Evolutionary conservation across 2,888 invertebrate species (phyloP), one percentile per base, ranked within the genome.

Genomic region (Tinea trinotella): DNA sequence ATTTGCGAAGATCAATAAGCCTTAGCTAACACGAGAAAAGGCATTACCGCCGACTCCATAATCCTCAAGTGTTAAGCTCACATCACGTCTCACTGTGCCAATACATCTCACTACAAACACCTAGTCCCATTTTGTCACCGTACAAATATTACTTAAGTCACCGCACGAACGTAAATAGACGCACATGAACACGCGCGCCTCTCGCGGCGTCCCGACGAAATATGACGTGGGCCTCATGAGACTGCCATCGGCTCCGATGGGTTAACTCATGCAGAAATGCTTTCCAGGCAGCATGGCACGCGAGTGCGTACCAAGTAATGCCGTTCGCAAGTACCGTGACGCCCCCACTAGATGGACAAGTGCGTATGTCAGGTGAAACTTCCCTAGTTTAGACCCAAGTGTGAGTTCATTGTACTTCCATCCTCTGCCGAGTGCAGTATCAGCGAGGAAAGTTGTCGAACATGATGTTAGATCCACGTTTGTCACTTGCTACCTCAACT

Each of bases 371-470:
- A 24, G 50, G 50, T 50, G 50, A 50, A 50, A 50, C 24, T 50
- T 50, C 50, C 50, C 50, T 50, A n/a, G n/a, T n/a, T 50, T 12
- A 24, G 22, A 24, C 19, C 40, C 17, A n/a, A 2, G 12, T 18
- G 18, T 24, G 24, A 15, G 50, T 50, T 50, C 50, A 24, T 24
- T 50, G 50, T 13, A 50, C 50, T 13, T 40, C 19, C 19, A 19
- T 30, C 35, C n/a, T 22, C 24, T 49, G 48, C 54, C 34, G 30
- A 30, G 54, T 46, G 19, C 40, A 53, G 18, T 48, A 54, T 48
- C 52, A 30, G 62, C 58, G 60, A 71, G 68, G 77, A 81, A 79
- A 79, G 80, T 76, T 70, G 71, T 72, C 59, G 60, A 62, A 66
- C 68, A 56, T 70, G 70, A 70, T 66, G 67, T 13, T 50, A 50